Evolutionary conservation across 2,888 invertebrate species (phyloP), one percentile per base, ranked within the genome.

Genomic region (Hemicrepidius hirtus): DNA sequence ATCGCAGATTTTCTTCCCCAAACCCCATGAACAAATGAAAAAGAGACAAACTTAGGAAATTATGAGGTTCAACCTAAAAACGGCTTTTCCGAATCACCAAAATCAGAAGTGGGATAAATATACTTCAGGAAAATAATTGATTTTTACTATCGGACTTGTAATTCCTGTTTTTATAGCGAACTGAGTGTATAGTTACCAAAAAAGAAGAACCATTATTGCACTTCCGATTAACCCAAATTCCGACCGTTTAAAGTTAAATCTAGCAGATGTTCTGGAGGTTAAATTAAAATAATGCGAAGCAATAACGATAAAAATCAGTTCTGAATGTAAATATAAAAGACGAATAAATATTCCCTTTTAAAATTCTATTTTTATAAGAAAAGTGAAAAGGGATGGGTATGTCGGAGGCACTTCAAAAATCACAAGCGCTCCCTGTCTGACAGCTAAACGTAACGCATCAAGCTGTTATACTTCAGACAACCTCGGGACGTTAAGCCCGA

Each of bases 381-480:
- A 49, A 49, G 21, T 49, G 21, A 49, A 35, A 55, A 24, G 32
- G 55, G 55, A 35, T n/a, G 28, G 35, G 4, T 18, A 59, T 41
- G 49, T 49, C 28, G 35, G 35, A n/a, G 20, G 37, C 32, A 20
- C 37, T 37, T 37, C 57, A 57, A 57, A 55, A 35, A 57, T 57
- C 40, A 37, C 16, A 57, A 35, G 55, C n/a, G 35, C 16, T 28
- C 32, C 44, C 12, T 49, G 32, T 49, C 62, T 64, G 69, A 69
- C 68, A 68, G 37, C 60, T 67, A 60, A 50, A 69, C 57, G 41
- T 37, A 44, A 46, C 59, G 24, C 53, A 59, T 59, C 49, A 57
- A 65, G 70, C 28, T 65, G 63, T 59, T 55, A 18, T 41, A 63
- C 41, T 46, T 57, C 32, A 50, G 41, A 53, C 63, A 53, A 41